Percentiles rank a stretch among this genome's conserved stretches.
These are phyloP conservation scores for Allacma fusca DNA, from an alignment of 2,888 invertebrate species.

Conservation along the genomic window DNA sequence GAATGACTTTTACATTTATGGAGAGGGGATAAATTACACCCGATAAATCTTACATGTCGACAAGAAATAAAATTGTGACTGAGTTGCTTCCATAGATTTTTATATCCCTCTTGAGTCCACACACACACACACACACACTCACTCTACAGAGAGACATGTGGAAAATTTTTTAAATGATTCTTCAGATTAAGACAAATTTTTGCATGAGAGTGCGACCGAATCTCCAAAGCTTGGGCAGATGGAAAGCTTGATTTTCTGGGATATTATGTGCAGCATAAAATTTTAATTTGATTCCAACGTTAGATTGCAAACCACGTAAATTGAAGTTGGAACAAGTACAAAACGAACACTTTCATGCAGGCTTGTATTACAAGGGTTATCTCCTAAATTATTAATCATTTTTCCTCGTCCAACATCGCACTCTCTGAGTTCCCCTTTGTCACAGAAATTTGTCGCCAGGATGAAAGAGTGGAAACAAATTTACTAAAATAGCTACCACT, in stretches of 20 bases:
- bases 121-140: too few relatives aligned
- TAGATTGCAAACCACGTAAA: neutral
- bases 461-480: too few relatives aligned
- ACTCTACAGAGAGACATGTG: too few relatives aligned
- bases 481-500: too few relatives aligned
- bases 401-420: neutral
- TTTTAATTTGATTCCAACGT: slow-evolving; percentile 15
- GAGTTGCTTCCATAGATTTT: too few relatives aligned
- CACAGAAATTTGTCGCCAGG: too few relatives aligned
- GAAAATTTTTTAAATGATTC: too few relatives aligned
- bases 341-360: neutral
- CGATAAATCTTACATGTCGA: neutral
- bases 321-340: neutral
- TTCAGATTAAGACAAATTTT: neutral
- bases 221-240: neutral
- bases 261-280: slow-evolving; percentile 4
- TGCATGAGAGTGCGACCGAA: neutral
- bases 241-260: slow-evolving; percentile 17
- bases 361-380: neutral
- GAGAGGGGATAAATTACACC: slow-evolving; percentile 7
- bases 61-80: neutral
- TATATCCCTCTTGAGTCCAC: too few relatives aligned
- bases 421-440: neutral
- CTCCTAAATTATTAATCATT: slow-evolving; percentile 1
- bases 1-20: slow-evolving; percentile 16